Evolutionary conservation across 2,888 invertebrate genomes (phyloP).

Genomic region (Lacanobia oleracea): DNA sequence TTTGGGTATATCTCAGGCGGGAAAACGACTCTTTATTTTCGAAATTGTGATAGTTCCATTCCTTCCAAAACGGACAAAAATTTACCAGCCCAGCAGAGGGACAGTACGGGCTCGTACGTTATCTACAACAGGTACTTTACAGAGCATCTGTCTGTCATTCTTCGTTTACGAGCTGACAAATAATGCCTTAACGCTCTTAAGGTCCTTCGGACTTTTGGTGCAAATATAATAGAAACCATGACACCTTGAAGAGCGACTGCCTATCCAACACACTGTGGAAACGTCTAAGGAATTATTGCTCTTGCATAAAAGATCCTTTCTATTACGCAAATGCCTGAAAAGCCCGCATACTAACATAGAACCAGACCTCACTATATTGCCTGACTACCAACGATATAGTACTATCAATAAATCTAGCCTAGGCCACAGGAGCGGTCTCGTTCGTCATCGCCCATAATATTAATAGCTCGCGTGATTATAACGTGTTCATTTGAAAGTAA

Average conservation of each 20-base stretch:
- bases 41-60: too few species aligned
- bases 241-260: background rate
- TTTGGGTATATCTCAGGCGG: too few species aligned
- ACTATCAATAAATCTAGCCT: conserved; percentile 51
- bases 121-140: too few species aligned
- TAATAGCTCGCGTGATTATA: conserved; percentile 49
- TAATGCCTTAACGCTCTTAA: too few species aligned
- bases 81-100: too few species aligned
- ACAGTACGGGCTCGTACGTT: too few species aligned
- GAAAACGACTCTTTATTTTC: too few species aligned
- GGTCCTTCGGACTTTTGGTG: too few species aligned
- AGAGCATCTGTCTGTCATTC: too few species aligned
- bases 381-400: conserved; percentile 38
- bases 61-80: too few species aligned
- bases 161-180: too few species aligned
- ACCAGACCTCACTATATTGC: conserved; percentile 27
- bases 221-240: background rate
- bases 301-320: background rate
- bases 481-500: conserved; percentile 45
- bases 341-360: background rate
- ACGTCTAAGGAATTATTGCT: background rate
- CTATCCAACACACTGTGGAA: background rate
- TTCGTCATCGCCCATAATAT: conserved; percentile 46
- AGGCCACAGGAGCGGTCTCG: conserved; percentile 45
- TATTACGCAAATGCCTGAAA: background rate